Base-by-base conservation (phyloP, 2,888 invertebrate genomes). In the Latrodectus elegans region DNA sequence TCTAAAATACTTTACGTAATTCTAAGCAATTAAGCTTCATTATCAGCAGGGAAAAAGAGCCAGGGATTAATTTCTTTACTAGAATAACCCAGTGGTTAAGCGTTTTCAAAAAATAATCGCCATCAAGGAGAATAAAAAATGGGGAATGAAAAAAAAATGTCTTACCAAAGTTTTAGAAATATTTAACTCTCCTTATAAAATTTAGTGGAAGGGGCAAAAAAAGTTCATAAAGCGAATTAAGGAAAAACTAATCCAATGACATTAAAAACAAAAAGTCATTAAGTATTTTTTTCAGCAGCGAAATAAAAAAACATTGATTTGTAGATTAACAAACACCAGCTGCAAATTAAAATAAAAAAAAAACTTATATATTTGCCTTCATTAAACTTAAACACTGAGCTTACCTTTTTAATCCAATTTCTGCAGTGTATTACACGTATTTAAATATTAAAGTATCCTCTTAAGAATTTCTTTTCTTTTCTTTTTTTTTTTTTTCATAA, bases 371-470 rank as follows among this genome's bases (percentile, higher is more conserved):
- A 87, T 87, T 76, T 87, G 72, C 81, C 72, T 87, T 87, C 86
- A 87, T 87, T 87, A 87, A 80, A 55, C 81, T 81, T 60, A 81
- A 87, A 81, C 76, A 87, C 71, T 55, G 68, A 72, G 86, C 86
- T 87, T 86, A 81, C 72, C 38, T 77, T 81, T 87, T 87, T 87
- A 87, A 87, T 87, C 86, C 86, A 87, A 87, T 87, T 81, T 82
- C 86, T 77, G 49, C 64, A 73, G 86, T 77, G 86, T 87, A 87
- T 87, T 87, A 87, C 86, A 87, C 86, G 86, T 81, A 87, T 87
- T 87, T 87, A 87, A 87, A 87, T 87, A 87, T 87, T 87, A 87
- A 87, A 87, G 86, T 81, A 87, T 80, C 86, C 86, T 87, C 86
- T 87, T 87, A 87, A 81, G 76, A 51, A n/a, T 52, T 70, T 71